Evolutionary conservation across 1,140 invertebrate genomes (phyloP), one percentile per base, ranked within the genome.

Genomic region (Lerema accius): DNA sequence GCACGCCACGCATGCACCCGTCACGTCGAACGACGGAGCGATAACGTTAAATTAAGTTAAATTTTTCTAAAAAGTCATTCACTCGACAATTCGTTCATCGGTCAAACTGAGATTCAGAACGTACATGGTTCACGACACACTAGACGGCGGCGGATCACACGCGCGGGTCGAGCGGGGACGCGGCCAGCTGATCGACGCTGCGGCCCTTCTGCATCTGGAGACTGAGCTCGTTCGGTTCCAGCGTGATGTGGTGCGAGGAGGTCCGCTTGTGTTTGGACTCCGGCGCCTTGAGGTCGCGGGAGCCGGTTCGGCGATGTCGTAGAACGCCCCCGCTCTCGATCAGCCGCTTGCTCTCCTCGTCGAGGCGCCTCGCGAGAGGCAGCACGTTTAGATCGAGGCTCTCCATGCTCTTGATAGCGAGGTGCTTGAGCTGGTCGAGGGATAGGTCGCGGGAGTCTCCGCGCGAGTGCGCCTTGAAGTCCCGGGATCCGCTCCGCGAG

Each of bases 271-370:
- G 88, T 45, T 76, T 68, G 2, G 60, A 50, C 16, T 74, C 73
- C 28, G 81, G 75, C 15, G 78, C 68, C 66, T 91, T 92, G 49
- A 92, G 69, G 73, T 93, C 93, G 73, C 89, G 91, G 1, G 92
- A 93, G 72, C 92, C 91, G 14, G 92, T 93, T 62, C 93, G 83
- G 2, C 93, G 89, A 82, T 93, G 93, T 1, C 93, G 85, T 43
- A 93, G 69, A 48, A 92, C 92, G 59, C 87, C 92, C 37, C 89
- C 86, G 63, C 76, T 70, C 40, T 90, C 89, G 35, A 92, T 84
- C 5, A 92, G 76, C 35, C 90, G 82, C 68, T 91, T 91, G 77
- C 84, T 90, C 75, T 91, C 90, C 63, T 90, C 90, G 72, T 90
- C 89, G 11, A 53, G 76, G 64, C 81, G 80, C 19, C 82, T 81